Base-by-base conservation (phyloP, 2,888 invertebrate genomes). In the Ochlodes sylvanus region DNA sequence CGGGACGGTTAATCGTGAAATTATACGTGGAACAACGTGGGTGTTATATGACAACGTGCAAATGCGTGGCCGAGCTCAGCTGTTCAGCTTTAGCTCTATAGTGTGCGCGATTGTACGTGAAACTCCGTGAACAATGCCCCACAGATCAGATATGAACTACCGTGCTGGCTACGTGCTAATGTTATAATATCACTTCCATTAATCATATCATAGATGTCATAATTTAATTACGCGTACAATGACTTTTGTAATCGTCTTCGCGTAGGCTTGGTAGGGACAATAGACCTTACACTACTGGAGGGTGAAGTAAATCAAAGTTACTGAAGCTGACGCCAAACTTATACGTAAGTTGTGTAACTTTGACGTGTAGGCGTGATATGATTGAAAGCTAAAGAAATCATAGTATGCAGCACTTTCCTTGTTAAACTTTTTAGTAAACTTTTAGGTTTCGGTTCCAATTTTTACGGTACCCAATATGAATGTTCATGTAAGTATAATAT, bases 21-120 rank as follows among this genome's bases (percentile, higher is more conserved):
- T 92, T 92, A 92, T 92, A 85, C 90, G 76, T 77, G 77, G 75
- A 72, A 72, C 74, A 72, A 82, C 83, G 92, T 90, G 87, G 91
- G 92, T 82, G 89, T 83, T 78, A 83, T 88, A 87, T 87, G 89
- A 90, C 90, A 90, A 89, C 87, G 88, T 85, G 86, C 85, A 84
- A 88, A 88, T 81, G 80, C 78, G 71, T 71, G 71, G 69, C 68
- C 69, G 60, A 64, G 72, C 70, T 70, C 58, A 65, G 69, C 65
- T 34, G 64, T n/a, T n/a, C n/a, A n/a, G n/a, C n/a, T n/a, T n/a
- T n/a, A 58, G 15, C 52, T n/a, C n/a, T 54, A 44, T 32, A 66
- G 58, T 32, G 58, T 21, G 44, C 34, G 27, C 7, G 60, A 66
- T 42, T 54, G 44, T 61, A 55, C 55, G 60, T 67, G 66, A 34